Base-by-base conservation (phyloP, 2,113 vertebrate genomes). In the Brevimyrus niger region DNA sequence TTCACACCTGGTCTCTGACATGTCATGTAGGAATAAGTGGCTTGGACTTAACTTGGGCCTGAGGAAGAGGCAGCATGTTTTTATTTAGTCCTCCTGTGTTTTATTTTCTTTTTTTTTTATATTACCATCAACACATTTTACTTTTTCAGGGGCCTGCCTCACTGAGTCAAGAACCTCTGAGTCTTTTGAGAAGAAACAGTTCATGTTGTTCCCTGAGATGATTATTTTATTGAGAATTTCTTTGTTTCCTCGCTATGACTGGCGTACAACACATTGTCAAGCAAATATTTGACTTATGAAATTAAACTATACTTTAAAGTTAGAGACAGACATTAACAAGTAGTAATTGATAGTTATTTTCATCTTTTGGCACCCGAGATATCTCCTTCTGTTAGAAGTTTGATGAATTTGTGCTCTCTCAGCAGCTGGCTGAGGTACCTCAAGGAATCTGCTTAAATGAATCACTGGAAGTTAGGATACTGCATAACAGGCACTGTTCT, bases 371-470 rank as follows among this genome's bases (percentile, higher is more conserved):
- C 35, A 38, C 35, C 13, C 4, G 2, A 80, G 38, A 76, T 91
- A 44, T 84, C 65, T 88, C 44, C 46, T 50, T 87, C 50, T 27
- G 31, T 87, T 87, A 23, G 9, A 31, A 19, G 48, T 86, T 50
- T 19, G n/a, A 31, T n/a, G 85, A 86, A 86, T 86, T 13, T 21
- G 13, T 73, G 44, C 83, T 69, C 42, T 85, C 9, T 86, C 21
- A 38, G 42, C 58, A 86, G 80, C 88, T 86, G 83, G 44, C 44
- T 69, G 83, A 69, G 27, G 47, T 27, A 73, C 46, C 53, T 73
- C 69, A 86, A 89, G 58, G 55, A 53, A 86, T 89, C 86, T 89
- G 83, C 46, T 89, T 15, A 35, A 50, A 89, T 89, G 46, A 89
- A 69, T 89, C 82, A 87, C 50, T 58, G 44, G 84, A 61, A 46